Evolutionary conservation across 1,140 invertebrate genomes (phyloP), one percentile per base, ranked within the genome.

Genomic region (Paraescarpia echinospica): DNA sequence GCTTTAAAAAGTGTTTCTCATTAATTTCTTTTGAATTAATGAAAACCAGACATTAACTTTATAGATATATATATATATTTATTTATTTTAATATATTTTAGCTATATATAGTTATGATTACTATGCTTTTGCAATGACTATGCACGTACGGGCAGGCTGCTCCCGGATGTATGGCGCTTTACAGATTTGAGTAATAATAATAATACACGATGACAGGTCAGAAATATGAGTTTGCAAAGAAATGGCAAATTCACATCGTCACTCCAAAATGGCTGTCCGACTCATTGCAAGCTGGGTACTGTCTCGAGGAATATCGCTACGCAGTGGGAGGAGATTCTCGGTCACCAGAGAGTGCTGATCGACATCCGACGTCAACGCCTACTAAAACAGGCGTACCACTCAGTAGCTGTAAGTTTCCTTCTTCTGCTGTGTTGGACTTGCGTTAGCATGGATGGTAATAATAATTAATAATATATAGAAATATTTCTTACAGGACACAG

Each of bases 151-250:
- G 4, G 12, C 41, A 4, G 41, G 12, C 41, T 41, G 41, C 41
- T 41, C n/a, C n/a, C 4, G 41, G 41, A 4, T 41, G 12, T 41
- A 41, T 41, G 41, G 34, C 34, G 18, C n/a, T 89, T 89, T 92
- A 93, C 59, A 77, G 2, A 77, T 31, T 77, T 77, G 59, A 77
- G n/a, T 27, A 77, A 77, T 31, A 77, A 27, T 77, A 31, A 77
- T 77, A 27, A 77, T 77, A 77, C 22, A 77, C 22, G 59, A 22
- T 27, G 59, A 90, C 77, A 96, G 95, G 95, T 48, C 93, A 94
- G 91, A 99, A 99, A 95, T 97, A 97, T 94, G 97, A 97, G 94
- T 97, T 97, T 94, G 98, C 98, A 0, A 95, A 97, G 91, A 97
- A 97, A 94, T 98, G 97, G 96, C 97, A 97, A 92, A 98, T 98